phyloP scores from a whole-genome alignment of 37 sponge, comb jelly and placozoan genomes.

The Cliona cf. orientalis region DNA sequence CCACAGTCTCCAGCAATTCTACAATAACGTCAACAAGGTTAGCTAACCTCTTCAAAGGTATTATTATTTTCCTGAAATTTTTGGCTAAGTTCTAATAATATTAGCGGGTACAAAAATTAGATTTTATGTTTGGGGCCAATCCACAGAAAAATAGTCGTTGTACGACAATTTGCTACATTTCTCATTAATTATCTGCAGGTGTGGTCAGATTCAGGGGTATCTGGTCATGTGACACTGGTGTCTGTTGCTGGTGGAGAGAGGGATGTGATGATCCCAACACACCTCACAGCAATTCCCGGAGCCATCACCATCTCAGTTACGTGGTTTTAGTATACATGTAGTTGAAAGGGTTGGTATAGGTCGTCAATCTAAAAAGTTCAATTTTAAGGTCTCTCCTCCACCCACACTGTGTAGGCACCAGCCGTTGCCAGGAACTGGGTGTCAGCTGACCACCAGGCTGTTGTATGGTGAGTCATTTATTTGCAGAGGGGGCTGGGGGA shows the following conservation, averaged over 20 bases:
- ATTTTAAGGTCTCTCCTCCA: not conserved
- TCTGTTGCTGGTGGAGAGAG: constrained; percentile 57
- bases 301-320: constrained; percentile 33
- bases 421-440: constrained; percentile 72
- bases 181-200: constrained; percentile 4
- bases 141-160: not conserved
- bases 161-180: not conserved
- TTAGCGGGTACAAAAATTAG: no score
- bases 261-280: constrained; percentile 54
- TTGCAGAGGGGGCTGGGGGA: no score
- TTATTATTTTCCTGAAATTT: no score
- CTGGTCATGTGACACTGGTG: constrained; percentile 61
- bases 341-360: not conserved
- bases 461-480: constrained; percentile 68
- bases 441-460: constrained; percentile 66
- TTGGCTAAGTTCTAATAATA: no score
- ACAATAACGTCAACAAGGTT: constrained; percentile 40
- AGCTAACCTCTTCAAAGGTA: no score
- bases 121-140: no score
- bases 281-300: constrained; percentile 22
- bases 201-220: constrained; percentile 37
- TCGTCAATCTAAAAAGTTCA: no score
- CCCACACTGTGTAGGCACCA: not conserved
- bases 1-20: constrained; percentile 32
- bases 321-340: not conserved